These are phyloP conservation scores for Ferdinandea cuprea DNA, from an alignment of 2,888 invertebrate species.

Conservation along the genomic window DNA sequence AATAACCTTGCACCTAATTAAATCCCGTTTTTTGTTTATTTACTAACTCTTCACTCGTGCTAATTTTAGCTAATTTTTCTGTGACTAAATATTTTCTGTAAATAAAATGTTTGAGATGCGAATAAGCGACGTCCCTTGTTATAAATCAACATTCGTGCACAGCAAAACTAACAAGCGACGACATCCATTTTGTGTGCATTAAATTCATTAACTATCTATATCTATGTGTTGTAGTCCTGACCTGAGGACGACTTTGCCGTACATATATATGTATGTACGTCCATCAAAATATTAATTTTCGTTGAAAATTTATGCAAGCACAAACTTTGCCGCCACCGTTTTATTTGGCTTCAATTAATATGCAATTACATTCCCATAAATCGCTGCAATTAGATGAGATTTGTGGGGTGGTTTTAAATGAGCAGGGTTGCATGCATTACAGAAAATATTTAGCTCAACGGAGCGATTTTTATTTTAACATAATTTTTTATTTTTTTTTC, in stretches of 20 bases:
- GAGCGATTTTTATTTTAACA: not conserved
- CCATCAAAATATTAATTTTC: conserved; percentile 52
- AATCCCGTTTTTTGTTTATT: conserved; percentile 46
- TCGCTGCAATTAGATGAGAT: conserved; percentile 28
- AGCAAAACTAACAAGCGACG: not conserved
- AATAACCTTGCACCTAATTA: conserved; percentile 69
- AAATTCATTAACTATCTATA: too few relatives aligned
- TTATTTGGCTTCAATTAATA: conserved; percentile 66
- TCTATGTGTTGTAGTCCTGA: conserved; percentile 13
- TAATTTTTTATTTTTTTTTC: conserved; percentile 5
- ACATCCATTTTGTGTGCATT: not conserved
- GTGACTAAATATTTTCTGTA: conserved; percentile 24
- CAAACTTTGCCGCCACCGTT: conserved; percentile 32
- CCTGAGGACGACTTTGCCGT: conserved; percentile 36
- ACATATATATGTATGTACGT: not conserved
- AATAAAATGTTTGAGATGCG: not conserved
- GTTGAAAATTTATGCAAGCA: conserved; percentile 57
- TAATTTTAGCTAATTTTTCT: conserved; percentile 39
- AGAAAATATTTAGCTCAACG: conserved; percentile 22
- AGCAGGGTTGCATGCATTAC: not conserved
- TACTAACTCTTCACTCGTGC: conserved; percentile 6
- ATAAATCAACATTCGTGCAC: not conserved
- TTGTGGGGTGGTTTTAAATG: not conserved
- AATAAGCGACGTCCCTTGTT: not conserved
- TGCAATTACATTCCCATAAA: conserved; percentile 66